phyloP scores from a whole-genome alignment of 2,888 invertebrate species.

The Diaprepes abbreviatus region DNA sequence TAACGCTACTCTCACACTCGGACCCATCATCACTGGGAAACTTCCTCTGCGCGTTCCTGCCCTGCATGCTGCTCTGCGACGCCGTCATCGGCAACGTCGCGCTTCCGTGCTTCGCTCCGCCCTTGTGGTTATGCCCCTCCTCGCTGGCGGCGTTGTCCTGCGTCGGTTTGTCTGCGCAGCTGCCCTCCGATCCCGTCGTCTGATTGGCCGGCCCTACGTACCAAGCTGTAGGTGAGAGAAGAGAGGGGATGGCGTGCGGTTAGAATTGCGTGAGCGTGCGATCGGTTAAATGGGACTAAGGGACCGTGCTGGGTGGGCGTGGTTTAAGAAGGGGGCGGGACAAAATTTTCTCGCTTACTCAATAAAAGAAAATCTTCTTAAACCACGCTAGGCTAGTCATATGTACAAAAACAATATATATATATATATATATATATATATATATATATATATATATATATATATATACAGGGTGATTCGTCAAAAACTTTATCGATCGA shows the following conservation, averaged over 20 bases:
- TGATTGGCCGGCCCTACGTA: constrained; percentile 65
- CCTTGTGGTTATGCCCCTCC: constrained; percentile 65
- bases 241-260: constrained; percentile 48
- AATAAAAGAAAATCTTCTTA: neutral
- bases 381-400: neutral
- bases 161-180: constrained; percentile 51
- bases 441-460: too few species aligned
- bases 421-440: too few species aligned
- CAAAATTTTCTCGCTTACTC: neutral
- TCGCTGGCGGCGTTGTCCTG: constrained; percentile 66
- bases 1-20: constrained; percentile 85
- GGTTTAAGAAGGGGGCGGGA: constrained; percentile 5
- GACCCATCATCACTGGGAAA: constrained; percentile 87
- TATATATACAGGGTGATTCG: too few species aligned
- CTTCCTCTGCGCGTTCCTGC: constrained; percentile 69
- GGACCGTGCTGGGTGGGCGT: neutral
- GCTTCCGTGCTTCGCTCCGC: constrained; percentile 65
- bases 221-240: constrained; percentile 65
- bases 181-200: constrained; percentile 62
- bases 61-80: constrained; percentile 68
- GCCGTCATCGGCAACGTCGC: constrained; percentile 76
- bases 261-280: constrained; percentile 55
- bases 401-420: constrained; percentile 1
- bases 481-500: too few species aligned
- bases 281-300: neutral